Evolutionary conservation across 2,797 vertebrate genomes (phyloP).

Genomic region (Acanthis flammea): DNA sequence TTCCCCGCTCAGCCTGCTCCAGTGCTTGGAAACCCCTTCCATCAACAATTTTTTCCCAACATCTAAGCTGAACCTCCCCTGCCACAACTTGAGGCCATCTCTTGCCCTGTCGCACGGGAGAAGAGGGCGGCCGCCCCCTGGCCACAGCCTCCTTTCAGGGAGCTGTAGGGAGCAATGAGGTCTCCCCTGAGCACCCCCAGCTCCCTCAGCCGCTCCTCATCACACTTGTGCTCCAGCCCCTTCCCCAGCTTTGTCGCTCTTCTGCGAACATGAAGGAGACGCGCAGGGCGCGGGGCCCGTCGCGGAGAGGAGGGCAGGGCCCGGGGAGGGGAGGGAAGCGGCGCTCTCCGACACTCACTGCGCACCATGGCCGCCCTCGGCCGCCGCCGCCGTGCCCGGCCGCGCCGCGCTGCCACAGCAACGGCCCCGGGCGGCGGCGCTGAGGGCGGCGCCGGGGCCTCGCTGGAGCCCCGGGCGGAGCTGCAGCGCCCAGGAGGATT

Average conservation of each 20-base stretch:
- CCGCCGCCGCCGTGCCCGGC: neutral
- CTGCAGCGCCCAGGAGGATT: too few species aligned
- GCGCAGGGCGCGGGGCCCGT: neutral
- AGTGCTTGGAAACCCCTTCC: neutral
- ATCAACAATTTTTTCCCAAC: neutral
- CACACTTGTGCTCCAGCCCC: neutral
- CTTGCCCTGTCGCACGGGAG: too few species aligned
- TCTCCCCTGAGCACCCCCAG: too few species aligned
- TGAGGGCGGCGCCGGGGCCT: neutral
- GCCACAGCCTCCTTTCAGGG: neutral
- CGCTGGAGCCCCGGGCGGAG: neutral
- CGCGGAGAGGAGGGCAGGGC: accelerated
- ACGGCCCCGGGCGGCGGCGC: neutral
- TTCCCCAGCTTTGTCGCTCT: neutral
- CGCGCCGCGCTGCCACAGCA: neutral
- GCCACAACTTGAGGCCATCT: neutral
- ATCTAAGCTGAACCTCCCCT: neutral
- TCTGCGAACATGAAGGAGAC: neutral
- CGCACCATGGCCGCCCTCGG: neutral
- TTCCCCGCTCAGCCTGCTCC: neutral
- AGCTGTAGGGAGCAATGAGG: accelerated
- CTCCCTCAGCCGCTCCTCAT: neutral
- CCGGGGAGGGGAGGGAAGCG: neutral
- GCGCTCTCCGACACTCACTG: neutral
- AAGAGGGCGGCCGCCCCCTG: accelerated